These are phyloP conservation scores for Scaptomyza pallida DNA, from an alignment of 1,140 invertebrate species.

Conservation along the genomic window DNA sequence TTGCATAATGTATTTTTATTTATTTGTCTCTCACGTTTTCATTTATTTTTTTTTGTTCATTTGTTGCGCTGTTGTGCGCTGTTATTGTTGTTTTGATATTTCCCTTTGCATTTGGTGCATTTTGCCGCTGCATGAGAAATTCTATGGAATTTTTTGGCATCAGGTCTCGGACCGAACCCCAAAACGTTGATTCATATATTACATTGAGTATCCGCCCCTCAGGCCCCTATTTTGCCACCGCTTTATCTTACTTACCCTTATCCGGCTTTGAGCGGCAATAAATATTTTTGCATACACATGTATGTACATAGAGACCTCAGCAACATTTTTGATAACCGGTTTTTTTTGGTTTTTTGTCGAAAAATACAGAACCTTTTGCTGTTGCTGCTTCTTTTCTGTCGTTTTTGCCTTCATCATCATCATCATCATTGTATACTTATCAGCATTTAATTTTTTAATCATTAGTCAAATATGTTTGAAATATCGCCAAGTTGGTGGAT, in stretches of 20 bases:
- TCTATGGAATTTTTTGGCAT: conserved; percentile 52
- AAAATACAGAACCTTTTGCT: conserved; percentile 24
- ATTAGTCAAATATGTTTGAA: conserved; percentile 76
- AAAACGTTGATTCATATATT: conserved; percentile 65
- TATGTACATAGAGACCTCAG: too few species aligned
- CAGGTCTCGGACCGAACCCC: conserved; percentile 1
- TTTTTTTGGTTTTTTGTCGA: too few species aligned
- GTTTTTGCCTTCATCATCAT: conserved; percentile 8
- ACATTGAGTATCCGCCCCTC: conserved; percentile 13
- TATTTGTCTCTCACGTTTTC: conserved; percentile 70
- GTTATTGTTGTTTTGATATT: conserved; percentile 13
- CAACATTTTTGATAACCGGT: conserved; percentile 68
- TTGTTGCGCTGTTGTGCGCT: conserved; percentile 11
- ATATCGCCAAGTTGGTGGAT: conserved; percentile 10
- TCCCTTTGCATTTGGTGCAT: conserved; percentile 56
- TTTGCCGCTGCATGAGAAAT: conserved; percentile 61
- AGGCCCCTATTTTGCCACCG: background rate
- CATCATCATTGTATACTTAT: conserved; percentile 54
- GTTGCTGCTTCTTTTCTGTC: conserved; percentile 48
- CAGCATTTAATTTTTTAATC: conserved; percentile 80
- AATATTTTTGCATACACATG: too few species aligned
- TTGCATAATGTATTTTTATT: conserved; percentile 66
- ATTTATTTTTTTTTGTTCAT: conserved; percentile 29
- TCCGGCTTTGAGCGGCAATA: too few species aligned
- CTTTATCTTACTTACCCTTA: too few species aligned